Base-by-base conservation (phyloP, 2,888 invertebrate genomes). In the Cataglyphis livida region DNA sequence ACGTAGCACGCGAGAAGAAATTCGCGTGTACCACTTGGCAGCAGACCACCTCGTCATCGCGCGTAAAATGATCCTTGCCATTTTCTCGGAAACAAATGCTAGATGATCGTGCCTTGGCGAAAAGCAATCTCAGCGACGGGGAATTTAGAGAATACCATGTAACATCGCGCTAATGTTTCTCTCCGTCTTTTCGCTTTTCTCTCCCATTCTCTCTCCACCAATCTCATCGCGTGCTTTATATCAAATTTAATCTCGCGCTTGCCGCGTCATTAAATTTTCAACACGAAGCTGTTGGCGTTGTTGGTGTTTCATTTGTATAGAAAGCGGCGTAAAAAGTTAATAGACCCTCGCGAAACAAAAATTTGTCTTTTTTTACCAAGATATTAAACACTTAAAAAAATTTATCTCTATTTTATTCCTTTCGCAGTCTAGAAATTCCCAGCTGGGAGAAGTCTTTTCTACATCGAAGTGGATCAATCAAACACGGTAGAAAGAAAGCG, bases 61-160 rank as follows among this genome's bases (percentile, higher is more conserved):
- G 28, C 61, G 25, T 25, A 32, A 57, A 65, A 59, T 28, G 76
- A 73, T 71, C 38, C 62, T 9, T 51, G 32, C 41, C 66, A 51
- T 44, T 66, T 15, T 28, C 61, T 81, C 41, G 38, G 54, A 68
- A 73, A 59, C 51, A 66, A 81, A 83, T 74, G 51, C 68, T 68
- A 73, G 66, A 81, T 32, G 81, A 83, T 83, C 51, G 61, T 73
- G 65, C 12, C 64, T 28, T 12, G 7, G 25, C 32, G 32, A 66
- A 54, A 68, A 59, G 83, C 81, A 74, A 83, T 83, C 74, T 81
- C 73, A 41, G 51, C 35, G 81, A 64, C 44, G 51, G 10, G 54
- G 62, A 81, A 81, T 83, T 74, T 57, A 59, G 57, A 57, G 32
- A 71, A 83, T 51, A 59, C 41, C 48, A 3, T 51, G 81, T 32